Conservation (phyloP, 2,113 vertebrate species). For the Triplophysa dalaica region DNA sequence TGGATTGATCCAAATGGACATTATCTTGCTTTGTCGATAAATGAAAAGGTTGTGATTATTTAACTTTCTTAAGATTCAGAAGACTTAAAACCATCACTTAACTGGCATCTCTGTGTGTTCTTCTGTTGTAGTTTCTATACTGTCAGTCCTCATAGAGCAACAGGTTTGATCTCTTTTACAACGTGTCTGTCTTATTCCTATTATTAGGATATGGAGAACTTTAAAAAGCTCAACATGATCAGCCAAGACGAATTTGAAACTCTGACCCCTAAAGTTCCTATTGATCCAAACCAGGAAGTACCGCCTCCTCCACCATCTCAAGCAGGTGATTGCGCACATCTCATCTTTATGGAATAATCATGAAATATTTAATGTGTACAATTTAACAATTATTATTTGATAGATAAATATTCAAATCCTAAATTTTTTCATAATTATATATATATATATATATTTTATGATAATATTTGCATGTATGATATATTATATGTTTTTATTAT, state of each 20-base stretch:
- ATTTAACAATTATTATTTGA: neutral
- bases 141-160: neutral
- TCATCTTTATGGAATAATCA: neutral
- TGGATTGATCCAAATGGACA: neutral
- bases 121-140: neutral
- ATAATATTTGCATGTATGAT: too few relatives aligned
- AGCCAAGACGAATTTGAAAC: slow-evolving; percentile 86
- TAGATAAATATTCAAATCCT: neutral
- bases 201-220: slow-evolving; percentile 83
- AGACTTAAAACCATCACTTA: too few relatives aligned
- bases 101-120: too few relatives aligned
- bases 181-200: neutral
- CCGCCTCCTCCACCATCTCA: slow-evolving; percentile 67
- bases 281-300: slow-evolving; percentile 75
- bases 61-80: too few relatives aligned
- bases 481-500: too few relatives aligned
- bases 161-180: neutral
- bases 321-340: slow-evolving; percentile 65
- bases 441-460: too few relatives aligned
- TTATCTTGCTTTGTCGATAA: neutral
- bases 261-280: slow-evolving; percentile 75
- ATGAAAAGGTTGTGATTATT: neutral
- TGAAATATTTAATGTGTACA: neutral
- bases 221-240: slow-evolving; percentile 89
- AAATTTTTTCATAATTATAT: too few relatives aligned